phyloP scores from a whole-genome alignment of 2,113 vertebrate genomes.

The Sitta europaea region DNA sequence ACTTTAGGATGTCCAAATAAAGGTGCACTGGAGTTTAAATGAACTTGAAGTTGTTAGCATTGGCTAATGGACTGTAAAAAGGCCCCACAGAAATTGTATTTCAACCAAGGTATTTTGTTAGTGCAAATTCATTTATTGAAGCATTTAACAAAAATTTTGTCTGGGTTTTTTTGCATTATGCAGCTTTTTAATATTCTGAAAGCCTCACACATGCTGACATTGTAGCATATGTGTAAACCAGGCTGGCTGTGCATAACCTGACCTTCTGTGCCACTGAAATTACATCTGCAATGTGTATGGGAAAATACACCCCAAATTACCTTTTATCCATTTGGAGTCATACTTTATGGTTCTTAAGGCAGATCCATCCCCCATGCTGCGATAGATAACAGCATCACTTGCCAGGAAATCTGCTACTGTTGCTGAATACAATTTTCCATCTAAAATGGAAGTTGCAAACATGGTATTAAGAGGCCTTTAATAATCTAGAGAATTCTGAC shows the following conservation, averaged over 20 bases:
- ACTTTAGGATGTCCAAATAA: background rate
- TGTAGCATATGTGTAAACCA: background rate
- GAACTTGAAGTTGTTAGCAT: constrained; percentile 14
- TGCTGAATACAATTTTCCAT: constrained; percentile 96
- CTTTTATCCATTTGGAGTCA: constrained; percentile 99
- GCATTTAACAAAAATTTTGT: constrained; percentile 28
- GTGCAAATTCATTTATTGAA: constrained; percentile 46
- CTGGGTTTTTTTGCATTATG: background rate
- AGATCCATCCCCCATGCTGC: constrained; percentile 97
- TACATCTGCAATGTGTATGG: background rate
- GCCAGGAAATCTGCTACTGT: constrained; percentile 98
- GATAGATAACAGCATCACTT: constrained; percentile 98
- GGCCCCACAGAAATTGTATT: constrained; percentile 40
- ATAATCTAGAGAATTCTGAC: constrained; percentile 2
- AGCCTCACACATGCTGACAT: background rate
- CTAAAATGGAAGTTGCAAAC: constrained; percentile 71
- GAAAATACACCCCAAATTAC: constrained; percentile 68
- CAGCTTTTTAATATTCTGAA: background rate
- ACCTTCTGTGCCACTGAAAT: background rate
- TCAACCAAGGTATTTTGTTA: constrained; percentile 41
- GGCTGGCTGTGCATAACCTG: background rate
- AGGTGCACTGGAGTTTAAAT: constrained; percentile 19
- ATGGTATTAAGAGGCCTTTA: background rate
- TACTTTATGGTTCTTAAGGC: constrained; percentile 98
- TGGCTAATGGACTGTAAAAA: constrained; percentile 54